Evolutionary conservation across 1,140 invertebrate species (phyloP).

Genomic region (Drosophila santomea): DNA sequence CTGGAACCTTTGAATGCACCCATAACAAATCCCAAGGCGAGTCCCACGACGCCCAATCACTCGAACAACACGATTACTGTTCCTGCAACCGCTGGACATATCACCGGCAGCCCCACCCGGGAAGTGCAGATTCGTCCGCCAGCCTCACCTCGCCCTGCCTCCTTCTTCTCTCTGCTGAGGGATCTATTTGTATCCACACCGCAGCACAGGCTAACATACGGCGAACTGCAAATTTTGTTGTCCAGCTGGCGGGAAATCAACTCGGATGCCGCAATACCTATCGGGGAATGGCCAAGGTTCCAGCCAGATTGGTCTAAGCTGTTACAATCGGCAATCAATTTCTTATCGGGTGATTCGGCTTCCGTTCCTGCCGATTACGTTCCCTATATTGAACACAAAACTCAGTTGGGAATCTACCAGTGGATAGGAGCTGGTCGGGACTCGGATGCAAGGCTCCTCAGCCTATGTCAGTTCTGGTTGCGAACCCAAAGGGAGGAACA

Average conservation of each 20-base stretch:
- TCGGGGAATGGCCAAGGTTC: constrained; percentile 90
- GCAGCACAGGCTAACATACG: constrained; percentile 91
- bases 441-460: constrained; percentile 91
- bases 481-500: constrained; percentile 86
- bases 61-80: not conserved
- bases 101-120: constrained; percentile 19
- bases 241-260: constrained; percentile 91
- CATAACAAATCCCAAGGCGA: constrained; percentile 1
- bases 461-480: constrained; percentile 92
- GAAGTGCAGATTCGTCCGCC: constrained; percentile 21
- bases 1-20: constrained; percentile 53
- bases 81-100: constrained; percentile 3
- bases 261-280: constrained; percentile 86
- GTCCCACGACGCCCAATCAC: constrained; percentile 12
- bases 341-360: constrained; percentile 93
- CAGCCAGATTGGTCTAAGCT: constrained; percentile 90
- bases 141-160: constrained; percentile 89
- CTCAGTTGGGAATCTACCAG: constrained; percentile 90
- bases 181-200: constrained; percentile 93
- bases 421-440: constrained; percentile 98
- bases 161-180: constrained; percentile 92
- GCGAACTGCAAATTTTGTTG: constrained; percentile 91
- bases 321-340: constrained; percentile 92
- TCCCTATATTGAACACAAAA: constrained; percentile 96
- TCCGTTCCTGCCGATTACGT: constrained; percentile 95